These are phyloP conservation scores for Diadophis punctatus DNA, from an alignment of 2,113 vertebrate genomes.

Conservation along the genomic window DNA sequence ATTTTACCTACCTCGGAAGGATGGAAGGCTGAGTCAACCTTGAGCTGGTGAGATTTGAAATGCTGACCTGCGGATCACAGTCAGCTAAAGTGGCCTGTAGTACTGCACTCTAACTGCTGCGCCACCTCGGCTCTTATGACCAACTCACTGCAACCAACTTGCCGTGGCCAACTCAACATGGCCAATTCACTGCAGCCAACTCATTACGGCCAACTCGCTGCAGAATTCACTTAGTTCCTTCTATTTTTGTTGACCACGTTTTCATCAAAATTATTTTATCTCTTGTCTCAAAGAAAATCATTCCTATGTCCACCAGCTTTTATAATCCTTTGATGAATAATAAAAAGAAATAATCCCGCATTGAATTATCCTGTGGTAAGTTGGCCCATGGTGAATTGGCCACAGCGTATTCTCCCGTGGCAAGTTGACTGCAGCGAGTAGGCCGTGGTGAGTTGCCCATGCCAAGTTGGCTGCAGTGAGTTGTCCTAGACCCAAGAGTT, in stretches of 20 bases:
- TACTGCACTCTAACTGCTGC: no score
- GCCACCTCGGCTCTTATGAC: no score
- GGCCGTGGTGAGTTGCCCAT: neutral
- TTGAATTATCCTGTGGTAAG: neutral
- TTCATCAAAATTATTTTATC: neutral
- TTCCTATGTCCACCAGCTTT: no score
- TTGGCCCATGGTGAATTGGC: neutral
- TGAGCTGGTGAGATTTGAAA: no score
- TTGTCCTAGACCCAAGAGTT: neutral
- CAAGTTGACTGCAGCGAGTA: neutral
- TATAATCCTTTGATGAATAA: neutral
- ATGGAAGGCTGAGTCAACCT: no score
- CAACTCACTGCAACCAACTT: no score
- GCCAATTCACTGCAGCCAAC: no score
- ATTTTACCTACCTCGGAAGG: no score
- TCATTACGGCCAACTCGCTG: no score
- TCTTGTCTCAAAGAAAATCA: neutral
- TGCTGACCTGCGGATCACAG: no score
- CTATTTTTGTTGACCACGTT: neutral
- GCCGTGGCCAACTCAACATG: neutral
- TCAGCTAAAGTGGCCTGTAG: no score
- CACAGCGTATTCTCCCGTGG: neutral
- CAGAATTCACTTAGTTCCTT: neutral
- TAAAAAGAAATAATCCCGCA: rapidly evolving
- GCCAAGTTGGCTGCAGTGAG: neutral